These are phyloP conservation scores for Petromus typicus DNA, from an alignment of 2,113 vertebrate genomes.

Conservation along the genomic window DNA sequence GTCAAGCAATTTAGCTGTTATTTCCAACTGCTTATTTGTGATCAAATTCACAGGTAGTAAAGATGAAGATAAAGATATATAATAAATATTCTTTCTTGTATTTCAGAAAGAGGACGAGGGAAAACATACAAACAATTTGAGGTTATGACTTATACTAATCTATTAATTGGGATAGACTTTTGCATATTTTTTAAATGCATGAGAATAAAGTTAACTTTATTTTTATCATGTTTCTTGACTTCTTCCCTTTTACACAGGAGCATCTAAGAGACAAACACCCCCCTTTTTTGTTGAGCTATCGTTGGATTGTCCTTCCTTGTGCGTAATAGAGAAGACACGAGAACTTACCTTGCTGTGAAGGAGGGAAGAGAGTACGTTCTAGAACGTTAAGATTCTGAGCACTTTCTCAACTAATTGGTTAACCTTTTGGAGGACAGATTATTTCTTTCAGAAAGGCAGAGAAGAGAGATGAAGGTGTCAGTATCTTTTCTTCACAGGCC, in stretches of 20 bases:
- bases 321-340: not conserved
- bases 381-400: not conserved
- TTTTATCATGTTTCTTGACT: not conserved
- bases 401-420: not conserved
- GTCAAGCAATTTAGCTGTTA: not conserved
- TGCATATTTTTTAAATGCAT: not conserved
- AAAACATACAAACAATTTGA: not conserved
- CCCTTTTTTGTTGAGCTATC: not conserved
- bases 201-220: not conserved
- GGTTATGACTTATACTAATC: not conserved
- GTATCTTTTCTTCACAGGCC: not conserved
- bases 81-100: too few species aligned
- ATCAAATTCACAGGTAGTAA: not conserved
- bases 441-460: not conserved
- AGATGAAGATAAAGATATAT: not conserved
- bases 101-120: not conserved
- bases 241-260: not conserved
- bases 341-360: conserved; percentile 24
- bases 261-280: not conserved
- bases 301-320: not conserved
- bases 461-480: not conserved
- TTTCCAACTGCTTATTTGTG: not conserved
- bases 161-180: too few species aligned
- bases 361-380: not conserved
- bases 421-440: not conserved